Percentiles rank a stretch among this genome's conserved stretches.
These are phyloP conservation scores for Tetranychus cinnabarinus DNA, from an alignment of 1,140 invertebrate species.

Conservation along the genomic window DNA sequence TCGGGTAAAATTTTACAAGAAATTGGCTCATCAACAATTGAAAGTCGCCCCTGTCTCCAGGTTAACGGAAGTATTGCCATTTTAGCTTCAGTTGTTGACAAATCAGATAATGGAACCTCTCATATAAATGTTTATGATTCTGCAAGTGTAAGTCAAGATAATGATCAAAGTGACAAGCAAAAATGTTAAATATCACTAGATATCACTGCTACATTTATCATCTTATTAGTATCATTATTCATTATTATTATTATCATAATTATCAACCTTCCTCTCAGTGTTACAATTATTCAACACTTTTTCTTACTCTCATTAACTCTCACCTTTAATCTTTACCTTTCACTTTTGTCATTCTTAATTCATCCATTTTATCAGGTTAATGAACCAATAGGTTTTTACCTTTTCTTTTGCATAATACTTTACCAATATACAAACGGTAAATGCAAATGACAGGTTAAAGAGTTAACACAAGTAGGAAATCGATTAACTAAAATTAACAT, in stretches of 20 bases:
- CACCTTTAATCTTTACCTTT: not conserved
- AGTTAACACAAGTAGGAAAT: too few species aligned
- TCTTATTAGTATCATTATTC: not conserved
- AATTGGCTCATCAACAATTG: not conserved
- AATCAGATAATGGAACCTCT: not conserved
- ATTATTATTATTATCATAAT: not conserved
- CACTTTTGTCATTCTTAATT: not conserved
- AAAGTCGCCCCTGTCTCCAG: not conserved
- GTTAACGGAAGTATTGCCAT: constrained; percentile 1
- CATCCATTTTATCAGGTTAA: not conserved
- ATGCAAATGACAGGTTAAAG: too few species aligned
- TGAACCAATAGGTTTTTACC: too few species aligned
- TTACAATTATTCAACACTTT: too few species aligned
- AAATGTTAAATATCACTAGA: not conserved
- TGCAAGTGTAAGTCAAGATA: not conserved
- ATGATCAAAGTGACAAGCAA: not conserved
- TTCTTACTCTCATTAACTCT: not conserved
- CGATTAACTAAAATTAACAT: too few species aligned
- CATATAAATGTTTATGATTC: not conserved
- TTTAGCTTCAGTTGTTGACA: not conserved
- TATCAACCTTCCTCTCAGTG: not conserved
- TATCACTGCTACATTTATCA: not conserved
- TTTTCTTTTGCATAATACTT: not conserved
- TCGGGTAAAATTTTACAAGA: not conserved
- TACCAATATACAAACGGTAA: too few species aligned